A percentile compares a stretch with the other conserved stretches of the same genome.
Evolutionary conservation across 2,113 vertebrate genomes (phyloP).

Genomic region (Gymnogyps californianus): DNA sequence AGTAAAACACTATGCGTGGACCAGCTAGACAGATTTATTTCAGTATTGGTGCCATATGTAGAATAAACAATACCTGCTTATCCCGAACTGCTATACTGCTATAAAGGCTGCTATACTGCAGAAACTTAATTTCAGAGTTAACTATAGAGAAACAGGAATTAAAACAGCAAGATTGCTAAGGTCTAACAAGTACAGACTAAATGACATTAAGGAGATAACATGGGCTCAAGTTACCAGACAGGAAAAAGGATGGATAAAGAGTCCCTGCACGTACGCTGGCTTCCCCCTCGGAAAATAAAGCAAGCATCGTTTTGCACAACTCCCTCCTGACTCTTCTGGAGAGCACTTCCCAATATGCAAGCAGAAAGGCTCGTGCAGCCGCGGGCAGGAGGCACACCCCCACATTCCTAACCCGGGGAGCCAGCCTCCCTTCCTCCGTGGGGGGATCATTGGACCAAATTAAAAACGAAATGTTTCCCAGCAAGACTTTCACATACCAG

Average conservation of each 20-base stretch:
- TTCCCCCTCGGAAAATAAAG: neutral
- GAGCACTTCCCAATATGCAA: accelerated
- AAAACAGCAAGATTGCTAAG: neutral
- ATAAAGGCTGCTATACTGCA: neutral
- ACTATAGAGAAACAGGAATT: neutral
- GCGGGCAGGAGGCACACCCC: neutral
- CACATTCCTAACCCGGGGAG: accelerated
- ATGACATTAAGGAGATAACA: neutral
- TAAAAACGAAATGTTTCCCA: neutral
- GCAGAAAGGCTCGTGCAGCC: neutral
- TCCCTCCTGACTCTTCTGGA: neutral
- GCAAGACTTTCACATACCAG: neutral
- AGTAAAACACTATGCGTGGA: neutral
- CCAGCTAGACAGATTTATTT: neutral
- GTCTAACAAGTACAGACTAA: neutral
- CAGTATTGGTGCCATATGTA: neutral
- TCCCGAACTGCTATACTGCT: neutral
- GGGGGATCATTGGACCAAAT: accelerated
- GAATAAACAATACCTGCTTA: neutral
- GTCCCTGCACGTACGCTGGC: accelerated
- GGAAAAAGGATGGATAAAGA: neutral
- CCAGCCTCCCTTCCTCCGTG: neutral
- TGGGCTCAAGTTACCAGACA: neutral
- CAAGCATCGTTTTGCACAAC: neutral
- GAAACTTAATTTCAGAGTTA: neutral